Conservation (phyloP, 2,113 vertebrate species). For the Pseudorectes ferrugineus region DNA sequence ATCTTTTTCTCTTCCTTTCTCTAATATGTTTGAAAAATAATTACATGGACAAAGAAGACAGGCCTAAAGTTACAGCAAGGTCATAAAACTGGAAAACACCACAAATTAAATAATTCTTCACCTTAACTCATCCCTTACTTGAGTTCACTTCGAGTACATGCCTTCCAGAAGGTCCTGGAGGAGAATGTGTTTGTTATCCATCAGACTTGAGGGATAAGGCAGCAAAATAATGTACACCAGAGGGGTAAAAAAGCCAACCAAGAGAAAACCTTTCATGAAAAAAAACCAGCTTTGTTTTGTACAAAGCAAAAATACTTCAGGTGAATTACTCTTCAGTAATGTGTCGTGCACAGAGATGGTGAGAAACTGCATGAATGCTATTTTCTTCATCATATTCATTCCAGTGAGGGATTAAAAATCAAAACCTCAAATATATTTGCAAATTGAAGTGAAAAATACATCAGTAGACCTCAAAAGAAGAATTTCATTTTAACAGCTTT, state of each 20-base stretch:
- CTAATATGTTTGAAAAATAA: background rate
- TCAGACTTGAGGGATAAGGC: background rate
- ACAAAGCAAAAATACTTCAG: background rate
- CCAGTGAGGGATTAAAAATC: background rate
- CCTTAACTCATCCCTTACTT: background rate
- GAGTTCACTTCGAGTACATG: background rate
- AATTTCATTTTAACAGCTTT: background rate
- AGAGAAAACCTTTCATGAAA: background rate
- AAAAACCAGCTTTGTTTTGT: background rate
- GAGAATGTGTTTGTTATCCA: background rate
- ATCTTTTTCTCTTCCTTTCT: background rate
- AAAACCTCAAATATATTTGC: background rate
- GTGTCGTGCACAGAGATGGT: background rate
- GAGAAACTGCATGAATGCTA: background rate
- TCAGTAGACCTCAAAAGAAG: background rate
- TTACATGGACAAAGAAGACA: background rate
- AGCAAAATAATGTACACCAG: background rate
- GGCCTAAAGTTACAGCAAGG: background rate
- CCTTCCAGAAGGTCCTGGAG: background rate
- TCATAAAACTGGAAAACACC: background rate
- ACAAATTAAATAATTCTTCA: background rate
- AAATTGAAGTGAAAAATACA: background rate
- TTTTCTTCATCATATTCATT: background rate
- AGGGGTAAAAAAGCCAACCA: accelerated
- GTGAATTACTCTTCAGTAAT: background rate